Base-by-base conservation (phyloP, 2,888 invertebrate genomes). In the Erannis defoliaria region DNA sequence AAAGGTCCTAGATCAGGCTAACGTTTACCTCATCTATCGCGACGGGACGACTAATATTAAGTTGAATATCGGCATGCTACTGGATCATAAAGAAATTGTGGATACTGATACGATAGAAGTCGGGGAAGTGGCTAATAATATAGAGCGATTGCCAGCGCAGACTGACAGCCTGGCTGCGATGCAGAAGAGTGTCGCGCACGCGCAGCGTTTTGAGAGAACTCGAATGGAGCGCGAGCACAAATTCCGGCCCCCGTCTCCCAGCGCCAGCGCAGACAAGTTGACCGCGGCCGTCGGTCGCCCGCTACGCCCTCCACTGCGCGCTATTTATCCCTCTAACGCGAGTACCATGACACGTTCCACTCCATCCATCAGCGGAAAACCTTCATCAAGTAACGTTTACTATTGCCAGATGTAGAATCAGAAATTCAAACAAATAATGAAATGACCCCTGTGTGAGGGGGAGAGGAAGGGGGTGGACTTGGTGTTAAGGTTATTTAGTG, bases 41-140 rank as follows among this genome's bases (percentile, higher is more conserved):
- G 91, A 92, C 61, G 90, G 90, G 1, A 74, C 82, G 10, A 85
- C 85, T 6, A 89, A 85, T 69, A 64, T 92, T 31, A 91, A 90
- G 74, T 62, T 90, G 23, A 92, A 92, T 64, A 80, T 80, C 74
- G 94, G 88, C 73, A 94, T 88, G 94, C 84, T 79, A 76, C 83
- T 89, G 80, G 94, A 86, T 81, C 93, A 86, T 79, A 91, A 85
- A 83, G 94, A 84, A 84, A 94, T 82, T 74, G 90, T 81, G 68
- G 93, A 86, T 81, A 94, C 85, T 0, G 85, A 85, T 54, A 84
- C 80, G 26, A 80, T 84, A 12, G 85, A 86, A 64, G 72, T 87
- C 6, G 85, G 86, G 0, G 78, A 84, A 59, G 85, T 87, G 23
- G 75, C 81, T 2, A 81, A 74, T 56, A 81, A 61, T 64, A 37